Evolutionary conservation across 2,113 vertebrate genomes (phyloP), one percentile per base, ranked within the genome.

Genomic region (Etheostoma spectabile): DNA sequence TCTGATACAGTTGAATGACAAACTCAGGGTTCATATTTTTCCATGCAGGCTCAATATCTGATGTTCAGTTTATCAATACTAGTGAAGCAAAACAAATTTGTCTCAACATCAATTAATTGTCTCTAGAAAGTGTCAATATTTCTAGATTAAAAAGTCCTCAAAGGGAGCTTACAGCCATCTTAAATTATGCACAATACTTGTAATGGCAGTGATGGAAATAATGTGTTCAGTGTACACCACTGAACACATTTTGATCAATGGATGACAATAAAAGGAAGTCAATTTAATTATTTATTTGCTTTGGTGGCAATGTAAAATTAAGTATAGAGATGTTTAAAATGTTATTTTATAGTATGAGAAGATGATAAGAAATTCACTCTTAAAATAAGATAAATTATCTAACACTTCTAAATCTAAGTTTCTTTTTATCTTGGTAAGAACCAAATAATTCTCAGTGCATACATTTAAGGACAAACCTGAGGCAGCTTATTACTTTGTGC

Each of bases 81-180:
- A 22, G 57, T 19, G 46, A 66, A 21, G 14, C 61, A 55, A 49
- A 12, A 52, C 71, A 71, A 82, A n/a, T n/a, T n/a, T n/a, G 70
- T 22, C 53, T 45, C 11, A 35, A 74, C 61, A 38, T 59, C 51
- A 70, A 80, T 5, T 19, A 8, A 77, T 60, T 45, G 42, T 46
- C 38, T 62, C 6, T 61, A 27, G 15, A 70, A 70, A 82, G 27
- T 66, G 59, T 79, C 59, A 35, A 60, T 35, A n/a, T 61, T 24
- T 60, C 12, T 10, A 0, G 21, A 38, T 49, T 21, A 46, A 46
- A 64, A 22, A 51, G 4, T 48, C 69, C 45, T 16, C 10, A 38
- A 59, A 67, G 51, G 55, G 48, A 48, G 1, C 5, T 51, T 10
- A 56, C 3, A 5, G 66, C 24, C 49, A 7, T 18, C 59, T 74